phyloP scores from a whole-genome alignment of 2,797 vertebrate genomes.

The Molossus molossus region DNA sequence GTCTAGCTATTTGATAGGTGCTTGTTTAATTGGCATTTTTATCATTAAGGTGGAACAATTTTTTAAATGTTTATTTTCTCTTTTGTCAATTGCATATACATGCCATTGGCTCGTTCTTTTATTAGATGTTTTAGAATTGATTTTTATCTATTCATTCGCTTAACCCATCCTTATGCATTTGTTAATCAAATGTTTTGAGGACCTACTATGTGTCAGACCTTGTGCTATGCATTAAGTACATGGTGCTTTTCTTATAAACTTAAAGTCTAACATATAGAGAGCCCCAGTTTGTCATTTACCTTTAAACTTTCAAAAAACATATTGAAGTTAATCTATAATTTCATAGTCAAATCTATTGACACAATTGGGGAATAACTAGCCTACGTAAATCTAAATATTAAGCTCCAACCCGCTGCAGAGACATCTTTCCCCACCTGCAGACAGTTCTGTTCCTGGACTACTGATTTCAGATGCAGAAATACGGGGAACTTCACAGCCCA shows the following conservation, averaged over 20 bases:
- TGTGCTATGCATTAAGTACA: not conserved
- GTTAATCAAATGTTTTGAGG: conserved; percentile 4
- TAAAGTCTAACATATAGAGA: not conserved
- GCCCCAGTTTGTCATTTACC: not conserved
- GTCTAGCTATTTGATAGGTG: not conserved
- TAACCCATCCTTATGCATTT: not conserved
- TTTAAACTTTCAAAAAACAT: conserved; percentile 41
- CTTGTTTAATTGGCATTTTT: not conserved
- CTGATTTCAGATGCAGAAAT: conserved; percentile 61
- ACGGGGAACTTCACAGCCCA: not conserved
- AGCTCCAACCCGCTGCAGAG: not conserved
- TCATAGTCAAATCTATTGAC: not conserved
- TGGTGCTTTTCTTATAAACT: not conserved
- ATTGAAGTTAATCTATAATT: not conserved
- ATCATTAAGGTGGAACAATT: not conserved
- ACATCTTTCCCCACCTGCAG: not conserved
- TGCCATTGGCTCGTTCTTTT: not conserved
- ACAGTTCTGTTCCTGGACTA: not conserved
- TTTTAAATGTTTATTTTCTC: conserved; percentile 22
- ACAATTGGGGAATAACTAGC: not conserved
- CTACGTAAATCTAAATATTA: conserved; percentile 59
- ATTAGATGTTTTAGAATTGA: conserved; percentile 20
- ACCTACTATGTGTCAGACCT: not conserved
- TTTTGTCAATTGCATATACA: not conserved
- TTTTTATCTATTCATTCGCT: conserved; percentile 12